Evolutionary conservation across 92 coral and sea anemone genomes (phyloP).

Genomic region (Micromussa lordhowensis): DNA sequence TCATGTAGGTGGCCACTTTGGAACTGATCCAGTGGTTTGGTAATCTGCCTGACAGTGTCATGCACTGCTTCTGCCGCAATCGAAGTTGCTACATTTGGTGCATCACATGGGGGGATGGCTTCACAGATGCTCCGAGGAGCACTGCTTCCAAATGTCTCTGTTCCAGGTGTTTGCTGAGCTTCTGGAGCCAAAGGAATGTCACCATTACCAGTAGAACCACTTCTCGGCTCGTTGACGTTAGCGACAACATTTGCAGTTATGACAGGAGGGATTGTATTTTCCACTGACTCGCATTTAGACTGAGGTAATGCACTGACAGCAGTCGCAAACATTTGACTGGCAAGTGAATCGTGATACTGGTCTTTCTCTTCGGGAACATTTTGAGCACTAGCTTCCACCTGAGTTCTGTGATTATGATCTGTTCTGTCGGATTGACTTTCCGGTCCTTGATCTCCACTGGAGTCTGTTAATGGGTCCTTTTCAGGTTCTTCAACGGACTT

Average conservation of each 20-base stretch:
- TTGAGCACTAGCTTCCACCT: not conserved
- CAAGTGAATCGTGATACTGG: not conserved
- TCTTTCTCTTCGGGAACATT: conserved; percentile 5
- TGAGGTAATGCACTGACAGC: not conserved
- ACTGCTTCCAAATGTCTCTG: not conserved
- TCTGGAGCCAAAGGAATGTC: not conserved
- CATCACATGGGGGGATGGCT: not conserved
- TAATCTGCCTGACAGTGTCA: conserved; percentile 2
- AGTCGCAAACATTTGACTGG: conserved; percentile 9
- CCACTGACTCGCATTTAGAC: not conserved
- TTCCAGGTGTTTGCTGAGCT: not conserved
- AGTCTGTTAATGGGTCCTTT: not conserved
- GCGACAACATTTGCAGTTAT: not conserved
- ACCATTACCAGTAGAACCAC: not conserved
- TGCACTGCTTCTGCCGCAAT: not conserved
- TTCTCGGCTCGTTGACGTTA: not conserved
- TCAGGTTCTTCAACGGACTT: not conserved
- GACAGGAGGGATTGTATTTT: not conserved
- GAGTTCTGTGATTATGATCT: not conserved
- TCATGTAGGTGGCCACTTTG: conserved; percentile 9
- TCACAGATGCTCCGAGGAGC: not conserved
- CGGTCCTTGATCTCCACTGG: not conserved
- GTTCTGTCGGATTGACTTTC: not conserved
- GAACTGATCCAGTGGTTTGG: not conserved
- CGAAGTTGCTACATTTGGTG: not conserved